Evolutionary conservation across 2,113 vertebrate genomes (phyloP), one percentile per base, ranked within the genome.

Genomic region (Otocyon megalotis): DNA sequence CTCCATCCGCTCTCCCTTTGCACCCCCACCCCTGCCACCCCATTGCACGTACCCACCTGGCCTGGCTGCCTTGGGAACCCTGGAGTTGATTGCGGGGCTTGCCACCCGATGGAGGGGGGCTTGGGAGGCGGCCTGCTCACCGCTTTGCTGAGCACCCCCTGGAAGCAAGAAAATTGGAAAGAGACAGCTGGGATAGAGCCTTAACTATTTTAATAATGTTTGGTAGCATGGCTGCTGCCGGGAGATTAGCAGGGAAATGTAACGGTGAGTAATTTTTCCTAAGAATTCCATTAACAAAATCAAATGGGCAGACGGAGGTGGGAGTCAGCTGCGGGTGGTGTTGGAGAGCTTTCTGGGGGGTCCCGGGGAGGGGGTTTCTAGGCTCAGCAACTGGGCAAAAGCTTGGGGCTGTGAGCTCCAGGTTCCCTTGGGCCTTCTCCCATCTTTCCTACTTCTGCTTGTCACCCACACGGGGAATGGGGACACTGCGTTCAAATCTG

Each of bases 111-210:
- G 77, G 65, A 56, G 4, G 16, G 35, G 2, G 0, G 0, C 71
- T 65, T 2, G 0, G 83, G 12, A 91, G 77, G 96, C 81, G 84
- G 91, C 80, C 87, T 30, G 56, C 60, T 92, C 22, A 11, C 62
- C 0, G 48, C 86, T 74, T 88, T 71, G 2, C 62, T 63, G 35
- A 95, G 91, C 72, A 85, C 65, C 81, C 96, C 81, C 92, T 74
- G 54, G 71, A 97, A 97, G 93, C 80, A 87, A 54, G 97, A 89
- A 98, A 98, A 98, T 96, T 97, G 95, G 93, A 96, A 90, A 96
- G 76, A 97, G 96, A 96, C 92, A 80, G 91, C 92, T 82, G 89
- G 86, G 80, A 96, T 94, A 32, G 30, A 76, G 97, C 53, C 85
- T 97, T 97, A 96, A 89, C 90, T 90, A 12, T 93, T 97, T 97